These are phyloP conservation scores for Naja naja DNA, from an alignment of 2,113 vertebrate genomes.

Conservation along the genomic window DNA sequence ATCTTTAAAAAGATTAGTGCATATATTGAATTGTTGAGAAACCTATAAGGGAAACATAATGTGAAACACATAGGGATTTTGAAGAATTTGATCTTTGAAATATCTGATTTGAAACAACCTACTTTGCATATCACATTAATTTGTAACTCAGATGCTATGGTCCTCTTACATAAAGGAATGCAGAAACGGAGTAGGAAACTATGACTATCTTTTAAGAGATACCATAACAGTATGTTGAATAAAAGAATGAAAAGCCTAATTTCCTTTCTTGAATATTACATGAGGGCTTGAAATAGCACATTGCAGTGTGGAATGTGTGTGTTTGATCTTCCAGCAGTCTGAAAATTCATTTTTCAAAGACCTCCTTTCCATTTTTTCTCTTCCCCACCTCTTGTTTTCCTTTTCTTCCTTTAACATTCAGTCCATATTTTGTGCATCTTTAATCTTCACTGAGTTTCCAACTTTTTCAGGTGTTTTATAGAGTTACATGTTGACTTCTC, in stretches of 20 bases:
- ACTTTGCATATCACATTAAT: background rate
- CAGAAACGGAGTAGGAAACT: background rate
- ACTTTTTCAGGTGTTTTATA: background rate
- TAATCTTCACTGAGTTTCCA: background rate
- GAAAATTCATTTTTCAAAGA: background rate
- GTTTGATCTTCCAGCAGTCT: background rate
- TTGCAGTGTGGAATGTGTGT: background rate
- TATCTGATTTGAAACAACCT: background rate
- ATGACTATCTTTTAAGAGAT: background rate
- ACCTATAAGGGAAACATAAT: background rate
- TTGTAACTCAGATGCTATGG: background rate
- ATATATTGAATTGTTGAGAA: background rate
- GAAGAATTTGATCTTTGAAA: background rate
- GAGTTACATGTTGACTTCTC: background rate
- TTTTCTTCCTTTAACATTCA: background rate
- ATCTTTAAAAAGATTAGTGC: background rate
- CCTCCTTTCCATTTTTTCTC: background rate
- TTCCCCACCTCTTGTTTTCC: background rate
- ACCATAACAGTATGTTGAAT: background rate
- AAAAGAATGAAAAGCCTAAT: background rate
- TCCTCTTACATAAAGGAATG: background rate
- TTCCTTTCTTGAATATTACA: background rate
- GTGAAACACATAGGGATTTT: background rate
- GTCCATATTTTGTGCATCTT: background rate
- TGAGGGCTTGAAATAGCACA: background rate